Conservation (phyloP, 2,888 invertebrate species). For the Lasioglossum malachurum region DNA sequence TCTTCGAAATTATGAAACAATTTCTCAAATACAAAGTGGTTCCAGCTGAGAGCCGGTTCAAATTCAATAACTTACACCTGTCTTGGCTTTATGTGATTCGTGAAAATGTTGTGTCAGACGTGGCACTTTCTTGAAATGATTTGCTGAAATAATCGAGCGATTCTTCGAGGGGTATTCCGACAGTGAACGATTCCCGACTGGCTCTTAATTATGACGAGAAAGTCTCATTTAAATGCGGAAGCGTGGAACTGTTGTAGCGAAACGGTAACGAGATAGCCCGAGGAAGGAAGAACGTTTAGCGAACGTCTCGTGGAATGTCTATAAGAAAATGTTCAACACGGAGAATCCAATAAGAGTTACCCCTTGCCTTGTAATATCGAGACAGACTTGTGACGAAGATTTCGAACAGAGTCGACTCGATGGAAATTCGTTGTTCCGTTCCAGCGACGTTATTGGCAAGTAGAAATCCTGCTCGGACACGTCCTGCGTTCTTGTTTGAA, state of each 20-base stretch:
- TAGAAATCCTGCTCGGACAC: background rate
- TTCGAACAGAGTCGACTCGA: background rate
- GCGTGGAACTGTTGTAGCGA: constrained; percentile 46
- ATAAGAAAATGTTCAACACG: background rate
- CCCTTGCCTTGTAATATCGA: background rate
- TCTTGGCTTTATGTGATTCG: no score
- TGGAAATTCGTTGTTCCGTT: background rate
- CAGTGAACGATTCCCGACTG: background rate
- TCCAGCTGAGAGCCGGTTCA: no score
- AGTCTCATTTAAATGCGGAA: constrained; percentile 51
- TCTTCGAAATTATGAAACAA: no score
- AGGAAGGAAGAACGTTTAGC: constrained; percentile 28
- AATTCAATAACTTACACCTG: no score
- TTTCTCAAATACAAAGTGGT: no score
- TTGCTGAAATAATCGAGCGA: background rate
- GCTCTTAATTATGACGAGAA: constrained; percentile 36
- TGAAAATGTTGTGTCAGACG: no score
- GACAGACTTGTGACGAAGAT: background rate
- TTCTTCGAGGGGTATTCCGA: background rate
- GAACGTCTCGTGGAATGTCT: background rate
- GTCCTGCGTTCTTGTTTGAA: background rate
- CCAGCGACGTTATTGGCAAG: background rate
- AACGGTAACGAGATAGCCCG: constrained; percentile 42
- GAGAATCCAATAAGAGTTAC: background rate
- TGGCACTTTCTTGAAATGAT: background rate